Conservation (phyloP, 2,113 vertebrate genomes). For the Eira barbara region DNA sequence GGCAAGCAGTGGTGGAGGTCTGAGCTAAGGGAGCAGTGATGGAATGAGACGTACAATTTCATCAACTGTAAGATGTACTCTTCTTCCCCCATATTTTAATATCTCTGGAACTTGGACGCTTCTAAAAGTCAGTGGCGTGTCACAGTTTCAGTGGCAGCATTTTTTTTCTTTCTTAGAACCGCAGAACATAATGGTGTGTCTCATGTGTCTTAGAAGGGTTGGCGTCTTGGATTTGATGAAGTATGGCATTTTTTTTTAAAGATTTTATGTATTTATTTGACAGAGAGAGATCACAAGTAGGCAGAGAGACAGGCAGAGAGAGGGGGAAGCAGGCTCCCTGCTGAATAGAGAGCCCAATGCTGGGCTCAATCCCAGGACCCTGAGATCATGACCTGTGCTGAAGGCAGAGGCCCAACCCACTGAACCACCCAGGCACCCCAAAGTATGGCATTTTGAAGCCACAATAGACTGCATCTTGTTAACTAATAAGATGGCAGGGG, state of each 20-base stretch:
- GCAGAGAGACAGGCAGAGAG: no score
- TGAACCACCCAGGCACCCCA: no score
- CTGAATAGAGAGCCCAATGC: no score
- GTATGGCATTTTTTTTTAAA: not conserved
- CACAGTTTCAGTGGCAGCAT: not conserved
- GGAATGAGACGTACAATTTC: not conserved
- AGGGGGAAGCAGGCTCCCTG: no score
- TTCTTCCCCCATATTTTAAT: not conserved
- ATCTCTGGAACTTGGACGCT: not conserved
- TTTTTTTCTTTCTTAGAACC: not conserved
- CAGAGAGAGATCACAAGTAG: no score
- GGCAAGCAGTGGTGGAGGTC: not conserved
- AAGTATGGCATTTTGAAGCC: not conserved
- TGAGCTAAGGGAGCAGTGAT: not conserved
- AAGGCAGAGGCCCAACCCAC: no score
- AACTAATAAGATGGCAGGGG: not conserved
- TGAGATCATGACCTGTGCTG: no score
- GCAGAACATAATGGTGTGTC: not conserved
- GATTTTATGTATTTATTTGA: no score
- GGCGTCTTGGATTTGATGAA: not conserved
- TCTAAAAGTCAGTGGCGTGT: not conserved
- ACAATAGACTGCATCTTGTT: not conserved
- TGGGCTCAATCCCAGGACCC: no score
- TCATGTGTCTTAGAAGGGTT: not conserved
- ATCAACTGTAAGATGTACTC: not conserved